These are phyloP conservation scores for Hydrocynus forskahlii DNA, from an alignment of 2,797 vertebrate genomes.

Conservation along the genomic window DNA sequence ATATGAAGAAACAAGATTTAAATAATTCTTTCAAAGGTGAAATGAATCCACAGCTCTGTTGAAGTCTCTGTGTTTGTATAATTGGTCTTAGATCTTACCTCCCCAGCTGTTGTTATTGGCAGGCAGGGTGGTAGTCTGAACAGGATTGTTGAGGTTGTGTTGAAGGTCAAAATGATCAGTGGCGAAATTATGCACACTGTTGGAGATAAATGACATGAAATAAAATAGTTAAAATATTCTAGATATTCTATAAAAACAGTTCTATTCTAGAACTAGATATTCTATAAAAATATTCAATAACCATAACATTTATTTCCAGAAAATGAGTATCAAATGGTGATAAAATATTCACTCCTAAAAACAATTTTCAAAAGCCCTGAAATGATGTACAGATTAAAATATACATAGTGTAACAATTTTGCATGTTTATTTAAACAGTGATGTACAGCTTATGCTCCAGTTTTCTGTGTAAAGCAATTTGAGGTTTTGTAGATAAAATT, in stretches of 20 bases:
- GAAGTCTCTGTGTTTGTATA: neutral
- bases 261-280: too few species aligned
- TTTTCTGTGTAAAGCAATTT: neutral
- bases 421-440: neutral
- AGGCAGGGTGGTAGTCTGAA: slow-evolving; percentile 86
- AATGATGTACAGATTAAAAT: too few species aligned
- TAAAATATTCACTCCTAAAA: neutral
- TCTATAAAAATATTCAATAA: neutral
- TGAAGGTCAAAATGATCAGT: slow-evolving; percentile 91
- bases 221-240: neutral
- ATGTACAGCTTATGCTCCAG: neutral
- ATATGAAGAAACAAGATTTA: neutral
- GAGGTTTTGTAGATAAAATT: neutral
- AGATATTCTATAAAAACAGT: too few species aligned
- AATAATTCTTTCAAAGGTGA: neutral
- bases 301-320: neutral
- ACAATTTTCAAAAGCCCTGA: neutral
- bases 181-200: slow-evolving; percentile 86
- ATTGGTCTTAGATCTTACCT: slow-evolving; percentile 72
- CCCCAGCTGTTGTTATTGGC: slow-evolving; percentile 85
- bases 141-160: slow-evolving; percentile 82
- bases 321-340: neutral
- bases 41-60: too few species aligned
- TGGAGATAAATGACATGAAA: neutral
- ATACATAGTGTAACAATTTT: neutral